phyloP scores from a whole-genome alignment of 2,113 vertebrate genomes.

The Otis tarda region DNA sequence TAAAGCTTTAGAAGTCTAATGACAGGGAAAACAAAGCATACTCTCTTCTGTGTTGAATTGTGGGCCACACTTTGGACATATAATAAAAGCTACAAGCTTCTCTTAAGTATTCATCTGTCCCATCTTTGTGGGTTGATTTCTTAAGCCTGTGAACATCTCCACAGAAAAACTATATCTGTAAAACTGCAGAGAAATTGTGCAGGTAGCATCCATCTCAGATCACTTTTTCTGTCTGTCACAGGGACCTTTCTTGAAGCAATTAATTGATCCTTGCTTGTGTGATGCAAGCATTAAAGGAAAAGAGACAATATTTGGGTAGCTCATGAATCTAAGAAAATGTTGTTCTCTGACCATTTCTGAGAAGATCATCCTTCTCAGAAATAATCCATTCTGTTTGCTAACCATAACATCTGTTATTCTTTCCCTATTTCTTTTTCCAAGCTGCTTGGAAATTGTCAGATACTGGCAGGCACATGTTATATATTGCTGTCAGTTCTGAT shows the following conservation, averaged over 20 bases:
- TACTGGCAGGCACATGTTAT: background rate
- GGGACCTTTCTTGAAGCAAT: background rate
- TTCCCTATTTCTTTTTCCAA: background rate
- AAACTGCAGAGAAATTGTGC: background rate
- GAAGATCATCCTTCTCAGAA: background rate
- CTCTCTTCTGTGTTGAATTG: background rate
- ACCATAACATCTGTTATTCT: background rate
- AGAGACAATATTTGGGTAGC: background rate
- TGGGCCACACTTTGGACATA: background rate
- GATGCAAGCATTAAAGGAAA: background rate
- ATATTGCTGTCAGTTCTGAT: background rate
- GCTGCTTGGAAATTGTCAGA: background rate
- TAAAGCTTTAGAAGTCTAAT: background rate
- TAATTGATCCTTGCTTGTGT: background rate
- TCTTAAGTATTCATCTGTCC: background rate
- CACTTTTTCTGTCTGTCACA: background rate
- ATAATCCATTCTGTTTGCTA: background rate
- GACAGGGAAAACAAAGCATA: background rate
- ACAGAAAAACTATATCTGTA: background rate
- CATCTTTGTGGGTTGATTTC: background rate
- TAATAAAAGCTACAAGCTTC: background rate
- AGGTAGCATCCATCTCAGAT: background rate
- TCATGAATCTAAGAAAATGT: background rate
- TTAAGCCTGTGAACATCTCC: background rate
- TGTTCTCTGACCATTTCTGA: background rate